Evolutionary conservation across 37 sponge, comb jelly and placozoan species (phyloP), one percentile per base, ranked within the genome.

Genomic region (Aplysina aerophoba): DNA sequence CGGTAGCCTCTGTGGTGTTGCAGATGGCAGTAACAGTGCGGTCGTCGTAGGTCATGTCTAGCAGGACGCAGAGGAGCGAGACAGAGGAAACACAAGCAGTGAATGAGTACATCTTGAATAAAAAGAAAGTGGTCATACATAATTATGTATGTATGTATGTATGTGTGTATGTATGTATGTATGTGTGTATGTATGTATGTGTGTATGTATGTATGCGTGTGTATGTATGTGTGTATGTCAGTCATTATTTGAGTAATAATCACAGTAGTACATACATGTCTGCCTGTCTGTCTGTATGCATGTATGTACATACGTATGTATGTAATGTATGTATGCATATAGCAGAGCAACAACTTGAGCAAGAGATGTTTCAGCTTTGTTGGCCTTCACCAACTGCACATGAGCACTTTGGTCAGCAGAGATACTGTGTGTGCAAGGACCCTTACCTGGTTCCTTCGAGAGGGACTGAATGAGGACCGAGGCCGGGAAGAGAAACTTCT

Each of bases 401-500:
- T n/a, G n/a, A n/a, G n/a, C n/a, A n/a, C n/a, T n/a, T n/a, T n/a
- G n/a, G n/a, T n/a, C n/a, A n/a, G n/a, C n/a, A n/a, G n/a, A n/a
- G n/a, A n/a, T n/a, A n/a, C n/a, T n/a, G n/a, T n/a, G n/a, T n/a
- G n/a, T n/a, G n/a, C n/a, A n/a, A n/a, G n/a, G n/a, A 44, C 8
- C 50, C 3, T 84, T 55, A 93, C 94, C 79, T 40, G 84, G 68
- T 15, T 86, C 71, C 39, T 73, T 83, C 59, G 86, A 80, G 37
- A 84, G 73, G 40, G 80, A 86, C 36, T 71, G 86, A 3, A 94
- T 78, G 0, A 93, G 81, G 73, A 91, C 83, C n/a, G 94, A 91
- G 0, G 97, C 90, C 58, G 97, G 94, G 59, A 96, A 96, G 71
- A 96, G 73, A 59, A 91, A 93, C 34, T 96, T 92, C 38, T 80